A percentile compares a stretch with the other conserved stretches of the same genome.
These are phyloP conservation scores for Vanessa cardui DNA, from an alignment of 2,888 invertebrate genomes.

Conservation along the genomic window DNA sequence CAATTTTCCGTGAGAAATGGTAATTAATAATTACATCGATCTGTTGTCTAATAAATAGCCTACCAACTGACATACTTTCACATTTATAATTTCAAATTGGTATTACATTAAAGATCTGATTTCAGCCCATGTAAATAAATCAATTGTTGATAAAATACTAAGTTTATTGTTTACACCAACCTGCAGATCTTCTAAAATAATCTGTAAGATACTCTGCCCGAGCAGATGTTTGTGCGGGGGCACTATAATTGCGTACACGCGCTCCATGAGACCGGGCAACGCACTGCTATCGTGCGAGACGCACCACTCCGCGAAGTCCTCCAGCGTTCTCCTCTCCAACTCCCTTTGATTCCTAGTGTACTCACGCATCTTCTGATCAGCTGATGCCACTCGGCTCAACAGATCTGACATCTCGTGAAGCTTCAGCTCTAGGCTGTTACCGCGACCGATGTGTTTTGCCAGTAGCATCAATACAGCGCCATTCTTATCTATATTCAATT, in stretches of 20 bases:
- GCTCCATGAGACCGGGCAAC: slow-evolving; percentile 85
- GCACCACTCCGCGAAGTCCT: slow-evolving; percentile 87
- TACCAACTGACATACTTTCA: too few species aligned
- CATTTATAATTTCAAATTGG: too few species aligned
- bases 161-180: slow-evolving; percentile 47
- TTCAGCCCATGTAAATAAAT: too few species aligned
- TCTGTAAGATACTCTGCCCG: slow-evolving; percentile 72
- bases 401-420: slow-evolving; percentile 85
- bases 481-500: slow-evolving; percentile 59
- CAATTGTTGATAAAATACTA: too few species aligned
- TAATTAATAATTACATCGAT: too few species aligned
- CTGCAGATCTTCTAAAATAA: slow-evolving; percentile 66
- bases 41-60: too few species aligned
- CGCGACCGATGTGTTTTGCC: slow-evolving; percentile 64
- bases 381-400: slow-evolving; percentile 82
- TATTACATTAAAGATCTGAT: too few species aligned
- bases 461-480: slow-evolving; percentile 59
- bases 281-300: slow-evolving; percentile 86
- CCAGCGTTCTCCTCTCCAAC: slow-evolving; percentile 85
- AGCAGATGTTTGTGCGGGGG: slow-evolving; percentile 72
- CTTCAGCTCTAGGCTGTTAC: slow-evolving; percentile 81
- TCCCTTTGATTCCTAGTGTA: slow-evolving; percentile 79
- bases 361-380: slow-evolving; percentile 83
- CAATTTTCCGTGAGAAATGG: too few species aligned
- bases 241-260: slow-evolving; percentile 84